Evolutionary conservation across 1,140 invertebrate species (phyloP).

Genomic region (Bombus haemorrhoidalis): DNA sequence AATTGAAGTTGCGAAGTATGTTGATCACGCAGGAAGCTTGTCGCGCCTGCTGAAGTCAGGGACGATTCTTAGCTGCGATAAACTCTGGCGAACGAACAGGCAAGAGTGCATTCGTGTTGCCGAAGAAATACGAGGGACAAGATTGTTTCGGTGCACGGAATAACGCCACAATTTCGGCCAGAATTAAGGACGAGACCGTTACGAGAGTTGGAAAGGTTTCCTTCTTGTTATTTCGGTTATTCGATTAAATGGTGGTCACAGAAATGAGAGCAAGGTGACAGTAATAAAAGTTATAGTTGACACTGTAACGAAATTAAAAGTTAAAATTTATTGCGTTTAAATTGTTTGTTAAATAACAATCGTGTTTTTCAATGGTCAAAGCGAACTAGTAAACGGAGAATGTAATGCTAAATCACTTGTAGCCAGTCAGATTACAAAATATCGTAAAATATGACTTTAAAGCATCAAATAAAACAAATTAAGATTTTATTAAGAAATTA

Average conservation of each 20-base stretch:
- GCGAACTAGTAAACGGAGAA: too few relatives aligned
- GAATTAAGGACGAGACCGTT: conserved; percentile 21
- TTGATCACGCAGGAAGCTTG: conserved; percentile 54
- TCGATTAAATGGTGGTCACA: background rate
- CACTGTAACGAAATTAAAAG: background rate
- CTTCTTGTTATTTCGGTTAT: background rate
- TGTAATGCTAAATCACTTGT: too few relatives aligned
- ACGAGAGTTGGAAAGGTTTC: conserved; percentile 19
- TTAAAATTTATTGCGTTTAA: background rate
- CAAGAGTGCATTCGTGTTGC: conserved; percentile 8
- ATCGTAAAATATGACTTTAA: background rate
- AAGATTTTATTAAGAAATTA: background rate
- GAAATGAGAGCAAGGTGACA: background rate
- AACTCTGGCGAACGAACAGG: conserved; percentile 44
- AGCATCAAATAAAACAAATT: background rate
- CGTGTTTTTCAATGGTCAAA: too few relatives aligned
- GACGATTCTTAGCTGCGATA: conserved; percentile 61
- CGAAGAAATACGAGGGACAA: background rate
- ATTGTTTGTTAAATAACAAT: too few relatives aligned
- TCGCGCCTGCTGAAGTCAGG: conserved; percentile 64
- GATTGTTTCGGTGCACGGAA: background rate
- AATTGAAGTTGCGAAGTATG: conserved; percentile 20
- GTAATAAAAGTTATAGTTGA: background rate
- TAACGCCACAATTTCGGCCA: conserved; percentile 36
- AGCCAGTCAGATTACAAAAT: too few relatives aligned